These are phyloP conservation scores for Dolichoris vasculosae DNA, from an alignment of 1,140 invertebrate species.

Conservation along the genomic window DNA sequence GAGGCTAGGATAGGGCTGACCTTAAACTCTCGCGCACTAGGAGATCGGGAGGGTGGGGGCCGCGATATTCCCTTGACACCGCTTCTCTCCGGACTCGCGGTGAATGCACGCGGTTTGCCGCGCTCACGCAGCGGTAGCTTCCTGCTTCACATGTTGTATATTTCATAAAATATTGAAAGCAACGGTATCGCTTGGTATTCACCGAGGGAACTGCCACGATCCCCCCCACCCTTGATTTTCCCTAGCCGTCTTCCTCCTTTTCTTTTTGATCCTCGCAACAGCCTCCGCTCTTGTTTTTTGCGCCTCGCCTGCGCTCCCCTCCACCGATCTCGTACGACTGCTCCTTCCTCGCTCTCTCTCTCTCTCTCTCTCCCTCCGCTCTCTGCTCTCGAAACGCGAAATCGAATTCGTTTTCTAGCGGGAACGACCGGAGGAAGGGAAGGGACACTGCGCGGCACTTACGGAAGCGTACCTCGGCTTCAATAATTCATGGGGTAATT, in stretches of 20 bases:
- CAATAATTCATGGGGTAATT: conserved; percentile 43
- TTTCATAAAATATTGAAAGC: conserved; percentile 55
- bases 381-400: not conserved
- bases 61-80: conserved; percentile 52
- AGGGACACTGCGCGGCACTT: not conserved
- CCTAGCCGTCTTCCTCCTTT: conserved; percentile 30
- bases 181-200: conserved; percentile 46
- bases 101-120: conserved; percentile 39
- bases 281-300: not conserved
- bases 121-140: conserved; percentile 36
- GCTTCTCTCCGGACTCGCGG: conserved; percentile 9
- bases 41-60: not conserved
- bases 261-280: conserved; percentile 17
- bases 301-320: conserved; percentile 13
- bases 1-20: conserved; percentile 34
- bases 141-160: conserved; percentile 50
- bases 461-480: conserved; percentile 17
- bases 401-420: conserved; percentile 49
- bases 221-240: conserved; percentile 6
- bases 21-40: conserved; percentile 30
- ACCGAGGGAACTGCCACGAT: not conserved
- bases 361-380: not conserved
- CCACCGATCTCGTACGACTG: not conserved
- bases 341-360: conserved; percentile 9
- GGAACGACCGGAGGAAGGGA: not conserved